A percentile compares a stretch with the other conserved stretches of the same genome.
These are phyloP conservation scores for Embidobia sp. DNA, from an alignment of 2,888 invertebrate species.

Conservation along the genomic window DNA sequence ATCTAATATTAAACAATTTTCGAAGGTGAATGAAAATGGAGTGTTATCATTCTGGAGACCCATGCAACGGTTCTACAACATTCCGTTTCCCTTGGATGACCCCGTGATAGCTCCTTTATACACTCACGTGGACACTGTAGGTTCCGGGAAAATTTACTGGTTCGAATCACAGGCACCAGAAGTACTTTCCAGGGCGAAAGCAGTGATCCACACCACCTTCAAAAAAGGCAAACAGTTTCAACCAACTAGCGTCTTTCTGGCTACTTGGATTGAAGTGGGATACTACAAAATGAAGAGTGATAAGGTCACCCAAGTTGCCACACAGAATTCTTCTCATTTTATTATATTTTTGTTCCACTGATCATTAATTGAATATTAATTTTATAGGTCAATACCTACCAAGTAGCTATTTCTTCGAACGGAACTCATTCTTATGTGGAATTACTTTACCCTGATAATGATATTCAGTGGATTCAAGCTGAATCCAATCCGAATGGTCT, in stretches of 20 bases:
- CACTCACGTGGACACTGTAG: slow-evolving; percentile 92
- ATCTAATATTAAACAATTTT: slow-evolving; percentile 68
- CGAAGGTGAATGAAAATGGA: slow-evolving; percentile 96
- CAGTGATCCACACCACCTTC: slow-evolving; percentile 88
- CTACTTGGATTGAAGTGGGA: slow-evolving; percentile 95
- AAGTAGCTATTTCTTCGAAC: slow-evolving; percentile 86
- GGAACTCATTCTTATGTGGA: slow-evolving; percentile 92
- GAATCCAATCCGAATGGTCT: slow-evolving; percentile 88
- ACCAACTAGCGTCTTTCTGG: slow-evolving; percentile 90
- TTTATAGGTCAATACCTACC: slow-evolving; percentile 91
- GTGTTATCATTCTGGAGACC: slow-evolving; percentile 94
- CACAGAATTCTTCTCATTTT: too few relatives aligned
- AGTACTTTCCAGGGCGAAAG: slow-evolving; percentile 86
- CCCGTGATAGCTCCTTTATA: slow-evolving; percentile 95
- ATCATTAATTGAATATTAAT: too few relatives aligned
- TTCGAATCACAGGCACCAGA: slow-evolving; percentile 85
- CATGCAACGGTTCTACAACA: slow-evolving; percentile 92
- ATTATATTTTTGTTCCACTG: too few relatives aligned
- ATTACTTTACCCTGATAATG: slow-evolving; percentile 92
- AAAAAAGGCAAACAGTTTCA: slow-evolving; percentile 87
- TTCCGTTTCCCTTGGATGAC: slow-evolving; percentile 94
- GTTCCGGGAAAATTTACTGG: slow-evolving; percentile 88
- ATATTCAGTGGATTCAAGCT: slow-evolving; percentile 96
- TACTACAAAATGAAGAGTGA: slow-evolving; percentile 86
- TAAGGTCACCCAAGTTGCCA: slow-evolving; percentile 81